A percentile compares a stretch with the other conserved stretches of the same genome.
These are phyloP conservation scores for Litoditis marina DNA, from an alignment of 2,888 invertebrate species.

Conservation along the genomic window DNA sequence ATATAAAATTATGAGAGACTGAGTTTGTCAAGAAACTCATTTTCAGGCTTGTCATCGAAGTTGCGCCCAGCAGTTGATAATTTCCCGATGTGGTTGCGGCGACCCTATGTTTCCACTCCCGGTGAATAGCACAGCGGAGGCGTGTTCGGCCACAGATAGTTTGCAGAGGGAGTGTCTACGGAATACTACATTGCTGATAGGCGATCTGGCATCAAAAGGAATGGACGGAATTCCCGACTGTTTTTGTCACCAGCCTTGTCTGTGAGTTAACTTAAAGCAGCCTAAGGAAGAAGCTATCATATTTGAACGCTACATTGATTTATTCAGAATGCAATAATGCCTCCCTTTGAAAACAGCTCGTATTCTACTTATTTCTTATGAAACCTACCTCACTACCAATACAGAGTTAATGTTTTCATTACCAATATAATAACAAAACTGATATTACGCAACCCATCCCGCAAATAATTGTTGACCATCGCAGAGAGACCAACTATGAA, in stretches of 20 bases:
- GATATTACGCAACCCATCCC: too few species aligned
- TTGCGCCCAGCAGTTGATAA: constrained; percentile 57
- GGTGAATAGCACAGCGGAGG: constrained; percentile 5
- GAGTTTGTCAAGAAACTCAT: too few species aligned
- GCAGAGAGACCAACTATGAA: constrained; percentile 61
- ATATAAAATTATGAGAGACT: too few species aligned
- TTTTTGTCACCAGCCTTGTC: constrained; percentile 60
- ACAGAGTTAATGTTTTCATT: too few species aligned
- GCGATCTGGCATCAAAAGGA: constrained; percentile 38
- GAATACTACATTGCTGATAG: constrained; percentile 52
- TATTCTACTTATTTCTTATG: too few species aligned
- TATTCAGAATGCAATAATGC: too few species aligned
- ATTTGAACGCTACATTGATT: too few species aligned
- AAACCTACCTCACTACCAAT: too few species aligned
- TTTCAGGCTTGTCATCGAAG: constrained; percentile 54
- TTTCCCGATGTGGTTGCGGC: constrained; percentile 53
- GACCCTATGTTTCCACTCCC: constrained; percentile 60
- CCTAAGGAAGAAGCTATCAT: too few species aligned
- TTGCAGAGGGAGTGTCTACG: constrained; percentile 56
- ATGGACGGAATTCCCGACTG: constrained; percentile 49
- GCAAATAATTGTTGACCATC: neutral
- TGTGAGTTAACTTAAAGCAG: constrained; percentile 28
- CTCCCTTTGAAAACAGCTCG: too few species aligned
- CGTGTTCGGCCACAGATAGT: constrained; percentile 46
- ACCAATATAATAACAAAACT: too few species aligned